Evolutionary conservation across 2,797 vertebrate species (phyloP), one percentile per base, ranked within the genome.

Genomic region (Micromesistius poutassou): DNA sequence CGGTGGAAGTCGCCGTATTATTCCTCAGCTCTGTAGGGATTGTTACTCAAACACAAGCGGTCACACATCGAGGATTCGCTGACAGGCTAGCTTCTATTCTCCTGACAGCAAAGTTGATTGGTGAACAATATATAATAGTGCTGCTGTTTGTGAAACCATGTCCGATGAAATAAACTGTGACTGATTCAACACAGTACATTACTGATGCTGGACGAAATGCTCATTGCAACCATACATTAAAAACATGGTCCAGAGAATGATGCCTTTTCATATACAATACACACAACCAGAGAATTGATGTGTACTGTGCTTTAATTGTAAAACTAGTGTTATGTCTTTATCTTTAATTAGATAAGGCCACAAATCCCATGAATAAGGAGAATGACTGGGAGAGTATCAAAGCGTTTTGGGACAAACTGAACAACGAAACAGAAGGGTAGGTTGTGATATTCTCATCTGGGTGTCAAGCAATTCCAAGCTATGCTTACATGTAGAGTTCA

Each of bases 321-420:
- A 30, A 0, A 9, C 8, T 25, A 10, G 25, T 5, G 50, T 25
- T 76, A 12, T 22, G 8, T 71, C 14, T 62, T 72, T 79, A 1
- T 31, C 1, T 84, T 68, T 83, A 78, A 66, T 0, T 90, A 99
- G 98, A 99, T 85, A 96, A 94, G 88, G 96, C 97, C 16, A 99
- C 98, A 40, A 98, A 96, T 82, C 97, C 98, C 66, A 87, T 97
- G 80, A 99, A 98, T 89, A 97, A 95, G 86, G 96, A 97, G 36
- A 89, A 95, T 31, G 95, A 98, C 88, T 99, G 97, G 97, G 94
- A 96, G 62, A 94, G 90, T 73, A 96, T 99, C 89, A 93, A 95
- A 70, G 92, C 91, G 0, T 99, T 99, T 88, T 99, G 96, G 77
- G 96, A 98, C 78, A 95, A 97, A 82, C 95, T 99, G 82, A 96